Evolutionary conservation across 2,888 invertebrate genomes (phyloP), one percentile per base, ranked within the genome.

Genomic region (Celastrina argiolus): DNA sequence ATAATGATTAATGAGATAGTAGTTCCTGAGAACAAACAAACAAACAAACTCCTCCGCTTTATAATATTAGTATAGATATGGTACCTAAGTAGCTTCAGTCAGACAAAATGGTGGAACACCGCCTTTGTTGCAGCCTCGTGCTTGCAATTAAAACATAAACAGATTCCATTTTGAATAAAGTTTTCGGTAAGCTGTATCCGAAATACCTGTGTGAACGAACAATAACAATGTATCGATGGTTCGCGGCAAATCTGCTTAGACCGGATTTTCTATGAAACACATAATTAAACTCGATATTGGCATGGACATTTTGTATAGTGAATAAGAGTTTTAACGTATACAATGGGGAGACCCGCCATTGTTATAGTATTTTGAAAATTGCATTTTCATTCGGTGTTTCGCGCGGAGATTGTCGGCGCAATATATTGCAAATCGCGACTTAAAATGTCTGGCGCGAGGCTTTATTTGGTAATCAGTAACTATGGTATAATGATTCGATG

Each of bases 311-410:
- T 59, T 68, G 65, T 68, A 63, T 65, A 61, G 61, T 67, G 69
- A 68, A 66, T 68, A 66, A 66, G 71, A 69, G 70, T 68, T 71
- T 71, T 68, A 67, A 68, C 69, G 67, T 69, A 69, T 69, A 73
- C 73, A 73, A 73, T 72, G 65, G 73, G 64, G 66, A 64, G 69
- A 65, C 66, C 56, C 28, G 66, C 73, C 42, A 73, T 73, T 73
- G 73, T 73, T 67, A 66, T 68, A 59, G 72, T 69, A 73, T 73
- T 73, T 70, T 69, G 70, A 70, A 72, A 72, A 72, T 73, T 72
- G 72, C 70, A 71, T 72, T 72, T 70, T 65, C 72, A 72, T 71
- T 70, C 70, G 69, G 18, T 63, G 66, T 64, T 65, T 39, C 68
- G 51, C 68, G 42, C 28, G 8, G 65, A 66, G 68, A 69, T 70